Evolutionary conservation across 2,113 vertebrate genomes (phyloP), one percentile per base, ranked within the genome.

Genomic region (Hepsetus odoe): DNA sequence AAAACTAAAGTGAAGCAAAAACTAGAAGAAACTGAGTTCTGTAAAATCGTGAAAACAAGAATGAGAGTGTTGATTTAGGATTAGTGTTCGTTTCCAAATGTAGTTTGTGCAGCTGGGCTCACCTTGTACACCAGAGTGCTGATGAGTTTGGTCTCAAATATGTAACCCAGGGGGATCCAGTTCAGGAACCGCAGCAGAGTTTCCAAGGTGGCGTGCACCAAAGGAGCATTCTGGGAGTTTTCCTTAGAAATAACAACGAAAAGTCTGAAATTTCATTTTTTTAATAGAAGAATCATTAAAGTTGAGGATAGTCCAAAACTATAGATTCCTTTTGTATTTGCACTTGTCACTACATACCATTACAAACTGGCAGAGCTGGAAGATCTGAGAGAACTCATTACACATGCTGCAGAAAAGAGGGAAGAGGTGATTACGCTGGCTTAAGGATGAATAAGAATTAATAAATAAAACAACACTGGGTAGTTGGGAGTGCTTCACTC

Each of bases 91-190:
- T 22, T 55, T 4, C 10, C 24, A 24, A 7, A 55, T 20, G 20
- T n/a, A n/a, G n/a, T 24, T 56, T 49, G 4, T 49, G 22, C 51
- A 32, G 20, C 28, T 44, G 24, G 2, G 44, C n/a, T 8, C 90
- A 99, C 98, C 96, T 99, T 99, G 85, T 99, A 99, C 89, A 99
- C 97, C 89, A 99, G 90, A 28, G 98, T 99, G 92, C 97, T 99
- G 90, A 99, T 99, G 86, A 99, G 91, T 88, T 99, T 99, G 79
- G 98, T 99, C 91, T 99, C 98, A 92, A 99, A 99, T 88, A 99
- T 99, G 88, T 99, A 99, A 46, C 98, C 98, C 84, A 99, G 90
- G 32, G 98, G 98, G 92, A 99, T 99, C 98, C 98, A 99, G 92
- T 99, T 99, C 74, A 99, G 94, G 87, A 99, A 99, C 87, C 98